Evolutionary conservation across 2,113 vertebrate genomes (phyloP).

Genomic region (Ploceus nigricollis): DNA sequence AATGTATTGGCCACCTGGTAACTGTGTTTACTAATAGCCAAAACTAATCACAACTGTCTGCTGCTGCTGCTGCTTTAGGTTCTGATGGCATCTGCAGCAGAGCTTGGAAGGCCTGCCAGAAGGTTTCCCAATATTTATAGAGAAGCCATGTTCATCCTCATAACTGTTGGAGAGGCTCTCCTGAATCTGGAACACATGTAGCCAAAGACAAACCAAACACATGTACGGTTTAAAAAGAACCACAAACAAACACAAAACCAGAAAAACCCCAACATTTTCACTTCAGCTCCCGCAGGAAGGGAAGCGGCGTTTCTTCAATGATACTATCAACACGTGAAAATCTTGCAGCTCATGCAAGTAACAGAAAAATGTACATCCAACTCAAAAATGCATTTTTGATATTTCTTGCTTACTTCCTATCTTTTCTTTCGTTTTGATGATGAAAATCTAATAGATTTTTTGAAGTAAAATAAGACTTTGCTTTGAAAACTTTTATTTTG

Average conservation of each 20-base stretch:
- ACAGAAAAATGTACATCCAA: neutral
- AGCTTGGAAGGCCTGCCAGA: neutral
- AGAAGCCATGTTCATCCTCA: neutral
- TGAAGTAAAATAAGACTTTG: neutral
- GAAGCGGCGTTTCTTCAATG: neutral
- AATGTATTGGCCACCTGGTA: neutral
- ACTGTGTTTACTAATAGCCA: neutral
- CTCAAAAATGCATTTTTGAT: neutral
- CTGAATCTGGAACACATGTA: neutral
- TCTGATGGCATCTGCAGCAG: neutral
- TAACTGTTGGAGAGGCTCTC: neutral
- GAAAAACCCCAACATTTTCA: neutral
- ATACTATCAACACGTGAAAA: fast-evolving
- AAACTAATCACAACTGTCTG: neutral
- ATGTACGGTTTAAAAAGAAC: neutral
- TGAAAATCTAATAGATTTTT: neutral
- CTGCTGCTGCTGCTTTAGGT: neutral
- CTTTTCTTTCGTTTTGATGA: neutral
- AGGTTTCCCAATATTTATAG: neutral
- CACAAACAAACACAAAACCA: neutral
- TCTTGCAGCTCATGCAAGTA: neutral
- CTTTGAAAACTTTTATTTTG: neutral
- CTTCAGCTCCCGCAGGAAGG: neutral
- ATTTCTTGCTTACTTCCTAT: neutral
- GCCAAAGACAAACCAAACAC: too few species aligned